A percentile compares a stretch with the other conserved stretches of the same genome.
These are phyloP conservation scores for Pongo pygmaeus DNA, from an alignment of 2,113 vertebrate genomes.

Conservation along the genomic window DNA sequence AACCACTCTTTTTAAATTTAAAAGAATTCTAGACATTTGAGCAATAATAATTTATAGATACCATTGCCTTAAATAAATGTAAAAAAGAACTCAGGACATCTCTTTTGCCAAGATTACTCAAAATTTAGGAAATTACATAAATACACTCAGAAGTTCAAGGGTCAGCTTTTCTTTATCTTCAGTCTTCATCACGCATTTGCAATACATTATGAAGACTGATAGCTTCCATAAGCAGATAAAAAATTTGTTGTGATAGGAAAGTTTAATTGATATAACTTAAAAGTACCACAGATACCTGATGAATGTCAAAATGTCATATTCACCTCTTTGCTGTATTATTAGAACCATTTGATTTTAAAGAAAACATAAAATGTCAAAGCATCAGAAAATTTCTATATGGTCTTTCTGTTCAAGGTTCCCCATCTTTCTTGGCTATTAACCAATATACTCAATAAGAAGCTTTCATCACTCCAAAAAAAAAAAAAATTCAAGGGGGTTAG, in stretches of 20 bases:
- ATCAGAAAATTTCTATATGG: constrained; percentile 59
- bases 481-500: not conserved
- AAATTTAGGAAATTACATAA: not conserved
- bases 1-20: not conserved
- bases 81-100: not conserved
- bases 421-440: not conserved
- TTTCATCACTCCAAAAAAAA: not conserved
- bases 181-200: not conserved
- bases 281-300: constrained; percentile 41
- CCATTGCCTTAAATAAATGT: not conserved
- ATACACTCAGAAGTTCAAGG: not conserved
- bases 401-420: not conserved
- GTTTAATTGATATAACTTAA: not conserved
- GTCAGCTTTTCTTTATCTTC: not conserved
- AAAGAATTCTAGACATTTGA: not conserved
- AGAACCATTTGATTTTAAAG: constrained; percentile 48
- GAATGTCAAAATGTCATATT: constrained; percentile 29
- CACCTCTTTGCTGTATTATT: constrained; percentile 47
- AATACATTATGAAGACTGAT: not conserved
- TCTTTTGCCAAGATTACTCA: not conserved
- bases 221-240: not conserved
- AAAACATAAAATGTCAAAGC: constrained; percentile 47
- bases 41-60: not conserved
- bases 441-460: not conserved
- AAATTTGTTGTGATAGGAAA: not conserved